phyloP scores from a whole-genome alignment of 2,888 invertebrate species.

The Yponomeuta malinellus region DNA sequence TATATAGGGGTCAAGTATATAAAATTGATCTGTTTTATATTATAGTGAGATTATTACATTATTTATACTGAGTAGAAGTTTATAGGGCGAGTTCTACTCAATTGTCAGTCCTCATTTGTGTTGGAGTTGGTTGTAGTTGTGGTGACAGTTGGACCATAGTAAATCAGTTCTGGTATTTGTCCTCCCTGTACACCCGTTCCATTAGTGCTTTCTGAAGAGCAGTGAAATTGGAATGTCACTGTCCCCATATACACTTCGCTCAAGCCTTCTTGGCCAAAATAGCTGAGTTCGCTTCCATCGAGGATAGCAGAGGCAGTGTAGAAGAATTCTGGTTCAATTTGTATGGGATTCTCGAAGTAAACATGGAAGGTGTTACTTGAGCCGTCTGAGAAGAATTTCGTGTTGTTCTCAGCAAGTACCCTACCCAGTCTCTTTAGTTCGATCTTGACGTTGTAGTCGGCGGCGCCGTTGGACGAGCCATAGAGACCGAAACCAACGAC shows the following conservation, averaged over 20 bases:
- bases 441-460: conserved; percentile 95
- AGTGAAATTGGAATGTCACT: conserved; percentile 97
- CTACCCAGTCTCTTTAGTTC: conserved; percentile 93
- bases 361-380: conserved; percentile 96
- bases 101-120: conserved; percentile 70
- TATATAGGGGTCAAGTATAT: conserved; percentile 20
- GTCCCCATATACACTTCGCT: conserved; percentile 94
- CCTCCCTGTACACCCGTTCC: conserved; percentile 98
- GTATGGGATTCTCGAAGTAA: conserved; percentile 86
- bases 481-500: conserved; percentile 97
- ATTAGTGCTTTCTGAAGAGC: conserved; percentile 97
- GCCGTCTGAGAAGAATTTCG: conserved; percentile 96
- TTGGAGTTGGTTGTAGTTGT: conserved; percentile 53
- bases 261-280: conserved; percentile 97
- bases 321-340: conserved; percentile 94
- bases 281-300: conserved; percentile 95
- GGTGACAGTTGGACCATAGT: conserved; percentile 88
- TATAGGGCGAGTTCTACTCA: conserved; percentile 39
- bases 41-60: conserved; percentile 24
- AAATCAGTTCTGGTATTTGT: conserved; percentile 97
- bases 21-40: conserved; percentile 20
- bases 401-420: conserved; percentile 92
- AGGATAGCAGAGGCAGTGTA: conserved; percentile 97
- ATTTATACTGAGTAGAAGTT: conserved; percentile 55
- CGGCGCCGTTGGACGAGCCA: conserved; percentile 96